These are phyloP conservation scores for Pseudobourletiella spinata DNA, from an alignment of 1,140 invertebrate species.

Conservation along the genomic window DNA sequence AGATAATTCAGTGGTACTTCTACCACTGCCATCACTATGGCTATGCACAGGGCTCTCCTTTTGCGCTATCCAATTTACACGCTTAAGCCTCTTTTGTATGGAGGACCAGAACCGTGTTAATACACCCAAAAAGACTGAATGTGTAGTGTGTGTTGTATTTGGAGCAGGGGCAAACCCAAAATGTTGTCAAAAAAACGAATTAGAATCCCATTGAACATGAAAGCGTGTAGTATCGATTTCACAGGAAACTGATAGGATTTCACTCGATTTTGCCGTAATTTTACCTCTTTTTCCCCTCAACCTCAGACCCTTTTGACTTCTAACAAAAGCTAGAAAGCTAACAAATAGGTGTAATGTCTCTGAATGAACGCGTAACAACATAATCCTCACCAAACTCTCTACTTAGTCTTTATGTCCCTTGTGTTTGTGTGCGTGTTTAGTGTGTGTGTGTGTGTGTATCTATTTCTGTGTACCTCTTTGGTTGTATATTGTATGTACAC, in stretches of 20 bases:
- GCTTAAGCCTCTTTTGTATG: no score
- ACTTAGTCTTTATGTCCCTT: neutral
- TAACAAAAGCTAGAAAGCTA: constrained; percentile 11
- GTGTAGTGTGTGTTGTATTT: no score
- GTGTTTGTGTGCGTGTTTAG: neutral
- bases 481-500: neutral
- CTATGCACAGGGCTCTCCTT: no score
- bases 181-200: constrained; percentile 2
- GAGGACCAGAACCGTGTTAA: no score
- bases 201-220: constrained; percentile 5
- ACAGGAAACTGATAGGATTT: constrained; percentile 12
- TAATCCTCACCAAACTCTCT: neutral
- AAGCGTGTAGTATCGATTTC: constrained; percentile 11
- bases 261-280: constrained; percentile 8
- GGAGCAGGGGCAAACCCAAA: no score
- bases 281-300: constrained; percentile 9
- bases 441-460: neutral
- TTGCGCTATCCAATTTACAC: no score
- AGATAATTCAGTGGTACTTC: no score
- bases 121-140: no score
- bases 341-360: constrained; percentile 9
- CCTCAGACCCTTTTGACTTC: constrained; percentile 10
- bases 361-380: constrained; percentile 11
- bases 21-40: no score
- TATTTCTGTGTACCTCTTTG: neutral